These are phyloP conservation scores for Poecilia wingei DNA, from an alignment of 2,797 vertebrate genomes.

Conservation along the genomic window DNA sequence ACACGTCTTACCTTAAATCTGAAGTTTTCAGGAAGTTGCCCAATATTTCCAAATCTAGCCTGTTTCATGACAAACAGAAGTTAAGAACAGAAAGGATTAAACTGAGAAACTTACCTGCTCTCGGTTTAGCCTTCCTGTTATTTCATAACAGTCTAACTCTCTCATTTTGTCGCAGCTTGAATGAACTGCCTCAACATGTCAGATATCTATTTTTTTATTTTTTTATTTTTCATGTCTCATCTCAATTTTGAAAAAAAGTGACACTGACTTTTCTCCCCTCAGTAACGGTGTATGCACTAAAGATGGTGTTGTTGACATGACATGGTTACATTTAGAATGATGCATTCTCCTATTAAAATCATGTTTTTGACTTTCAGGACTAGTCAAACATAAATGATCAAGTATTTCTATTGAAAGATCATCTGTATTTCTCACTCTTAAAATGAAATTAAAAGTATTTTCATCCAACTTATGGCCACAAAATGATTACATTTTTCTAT, in stretches of 20 bases:
- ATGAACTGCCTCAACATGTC: not conserved
- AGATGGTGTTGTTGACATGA: not conserved
- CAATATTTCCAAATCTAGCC: not conserved
- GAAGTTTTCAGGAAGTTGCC: not conserved
- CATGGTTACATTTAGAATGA: not conserved
- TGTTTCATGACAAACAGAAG: not conserved
- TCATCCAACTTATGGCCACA: not conserved
- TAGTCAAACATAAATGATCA: not conserved
- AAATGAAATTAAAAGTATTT: not conserved
- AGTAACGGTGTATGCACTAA: not conserved
- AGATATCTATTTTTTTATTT: not conserved
- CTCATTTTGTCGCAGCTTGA: not conserved
- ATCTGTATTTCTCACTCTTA: not conserved
- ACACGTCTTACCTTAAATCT: not conserved
- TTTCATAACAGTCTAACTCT: not conserved
- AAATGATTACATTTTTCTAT: not conserved
- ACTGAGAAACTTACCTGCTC: not conserved
- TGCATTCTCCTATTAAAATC: not conserved
- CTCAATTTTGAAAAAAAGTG: not conserved
- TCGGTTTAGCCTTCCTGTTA: not conserved
- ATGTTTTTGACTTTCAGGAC: not conserved
- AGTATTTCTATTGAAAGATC: not conserved
- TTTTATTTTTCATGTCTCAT: too few relatives aligned
- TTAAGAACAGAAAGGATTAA: not conserved
- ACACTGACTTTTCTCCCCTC: not conserved